These are phyloP conservation scores for Megaceryle alcyon DNA, from an alignment of 2,797 vertebrate genomes.

Conservation along the genomic window DNA sequence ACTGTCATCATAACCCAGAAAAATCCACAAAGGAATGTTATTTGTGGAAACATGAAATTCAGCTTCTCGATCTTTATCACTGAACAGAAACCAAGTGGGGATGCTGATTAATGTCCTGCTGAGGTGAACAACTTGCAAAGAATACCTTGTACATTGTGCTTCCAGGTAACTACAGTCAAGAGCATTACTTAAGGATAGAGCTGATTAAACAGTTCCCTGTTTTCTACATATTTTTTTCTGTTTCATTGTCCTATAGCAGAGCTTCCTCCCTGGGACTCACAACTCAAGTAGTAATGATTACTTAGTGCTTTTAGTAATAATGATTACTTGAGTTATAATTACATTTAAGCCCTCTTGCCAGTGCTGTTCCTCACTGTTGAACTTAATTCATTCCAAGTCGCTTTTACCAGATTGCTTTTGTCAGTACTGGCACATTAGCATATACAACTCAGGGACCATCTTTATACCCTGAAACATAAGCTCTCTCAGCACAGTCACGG, in stretches of 20 bases:
- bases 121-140: not conserved
- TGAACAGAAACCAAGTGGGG: not conserved
- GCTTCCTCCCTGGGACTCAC: not conserved
- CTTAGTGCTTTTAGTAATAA: not conserved
- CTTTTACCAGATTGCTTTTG: not conserved
- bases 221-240: not conserved
- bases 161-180: accelerated
- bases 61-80: not conserved
- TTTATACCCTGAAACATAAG: not conserved
- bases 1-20: not conserved
- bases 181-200: not conserved
- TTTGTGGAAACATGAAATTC: not conserved
- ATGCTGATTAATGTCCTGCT: not conserved
- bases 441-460: not conserved
- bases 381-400: not conserved
- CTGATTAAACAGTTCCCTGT: not conserved
- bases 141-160: not conserved
- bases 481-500: not conserved
- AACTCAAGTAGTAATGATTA: not conserved
- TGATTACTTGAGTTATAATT: not conserved
- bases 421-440: not conserved
- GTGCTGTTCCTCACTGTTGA: not conserved
- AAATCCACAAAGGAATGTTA: not conserved
- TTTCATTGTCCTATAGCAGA: not conserved
- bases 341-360: not conserved